Percentiles rank a stretch among this genome's conserved stretches.
Evolutionary conservation across 2,113 vertebrate genomes (phyloP).

Genomic region (Takifugu bimaculatus): DNA sequence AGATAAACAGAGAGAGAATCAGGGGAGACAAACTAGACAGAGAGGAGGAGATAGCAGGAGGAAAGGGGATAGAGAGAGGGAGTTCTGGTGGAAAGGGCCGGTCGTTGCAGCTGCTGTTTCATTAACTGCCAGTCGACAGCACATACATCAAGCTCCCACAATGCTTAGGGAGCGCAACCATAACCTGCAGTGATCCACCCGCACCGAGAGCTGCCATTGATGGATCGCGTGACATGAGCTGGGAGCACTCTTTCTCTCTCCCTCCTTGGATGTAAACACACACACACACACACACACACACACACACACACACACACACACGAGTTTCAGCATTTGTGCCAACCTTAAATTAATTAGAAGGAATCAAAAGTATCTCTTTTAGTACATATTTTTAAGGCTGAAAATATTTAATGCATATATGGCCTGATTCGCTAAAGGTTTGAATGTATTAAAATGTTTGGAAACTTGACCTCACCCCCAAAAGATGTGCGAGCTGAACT

Average conservation of each 20-base stretch:
- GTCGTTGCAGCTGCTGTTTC: conserved; percentile 62
- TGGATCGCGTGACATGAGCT: conserved; percentile 58
- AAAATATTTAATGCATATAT: not conserved
- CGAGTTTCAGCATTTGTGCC: not conserved
- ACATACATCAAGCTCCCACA: conserved; percentile 73
- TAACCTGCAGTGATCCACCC: conserved; percentile 64
- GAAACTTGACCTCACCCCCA: too few relatives aligned
- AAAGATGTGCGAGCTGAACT: too few relatives aligned
- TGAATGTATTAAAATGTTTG: too few relatives aligned
- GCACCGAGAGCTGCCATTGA: conserved; percentile 56
- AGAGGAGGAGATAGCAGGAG: conserved; percentile 20
- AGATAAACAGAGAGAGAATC: conserved; percentile 6
- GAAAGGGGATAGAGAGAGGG: conserved; percentile 9
- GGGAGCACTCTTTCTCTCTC: conserved; percentile 16
- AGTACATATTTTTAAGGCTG: not conserved
- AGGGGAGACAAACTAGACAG: conserved; percentile 4
- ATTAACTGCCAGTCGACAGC: conserved; percentile 70
- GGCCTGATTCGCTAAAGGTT: too few relatives aligned
- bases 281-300: conserved; percentile 11
- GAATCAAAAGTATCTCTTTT: not conserved
- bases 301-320: conserved; percentile 20
- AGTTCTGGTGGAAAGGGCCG: conserved; percentile 8
- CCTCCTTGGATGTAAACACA: not conserved
- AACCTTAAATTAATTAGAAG: not conserved
- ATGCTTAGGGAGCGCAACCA: conserved; percentile 60